Conservation (phyloP, 2,113 vertebrate species). For the Misgurnus mizolepis region DNA sequence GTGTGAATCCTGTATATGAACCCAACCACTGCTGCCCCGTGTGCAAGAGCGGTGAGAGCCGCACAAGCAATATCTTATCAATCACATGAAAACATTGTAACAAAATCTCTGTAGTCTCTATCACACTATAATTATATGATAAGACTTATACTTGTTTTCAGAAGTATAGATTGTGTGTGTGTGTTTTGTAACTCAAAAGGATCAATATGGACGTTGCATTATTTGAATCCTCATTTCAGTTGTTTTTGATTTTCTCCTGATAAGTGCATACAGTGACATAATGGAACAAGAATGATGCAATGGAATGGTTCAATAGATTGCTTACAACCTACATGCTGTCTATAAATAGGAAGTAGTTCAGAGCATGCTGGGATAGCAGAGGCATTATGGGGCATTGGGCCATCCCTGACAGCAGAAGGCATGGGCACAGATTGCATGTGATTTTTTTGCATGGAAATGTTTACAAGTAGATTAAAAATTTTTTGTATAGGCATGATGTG, state of each 20-base stretch:
- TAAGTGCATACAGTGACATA: slow-evolving; percentile 14
- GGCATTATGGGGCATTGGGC: slow-evolving; percentile 34
- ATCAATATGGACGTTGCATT: background rate
- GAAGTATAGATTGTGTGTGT: background rate
- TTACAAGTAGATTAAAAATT: background rate
- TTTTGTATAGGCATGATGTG: too few relatives aligned
- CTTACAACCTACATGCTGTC: slow-evolving; percentile 36
- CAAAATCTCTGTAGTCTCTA: background rate
- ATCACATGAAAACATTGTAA: background rate
- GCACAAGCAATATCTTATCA: background rate
- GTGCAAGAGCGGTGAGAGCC: slow-evolving; percentile 72
- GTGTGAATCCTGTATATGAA: slow-evolving; percentile 76
- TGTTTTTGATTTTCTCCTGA: slow-evolving; percentile 41
- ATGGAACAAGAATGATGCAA: slow-evolving; percentile 53
- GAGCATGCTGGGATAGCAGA: slow-evolving; percentile 41
- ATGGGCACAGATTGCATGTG: slow-evolving; percentile 48
- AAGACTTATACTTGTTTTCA: background rate
- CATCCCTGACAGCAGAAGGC: slow-evolving; percentile 49
- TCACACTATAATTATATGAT: background rate
- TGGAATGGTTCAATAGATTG: slow-evolving; percentile 36
- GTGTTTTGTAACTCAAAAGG: background rate
- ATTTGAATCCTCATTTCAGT: background rate
- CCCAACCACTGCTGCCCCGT: slow-evolving; percentile 78
- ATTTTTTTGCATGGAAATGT: slow-evolving; percentile 35
- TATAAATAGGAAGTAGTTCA: slow-evolving; percentile 48